These are phyloP conservation scores for Azorinus chamasolen DNA, from an alignment of 2,888 invertebrate species.

Conservation along the genomic window DNA sequence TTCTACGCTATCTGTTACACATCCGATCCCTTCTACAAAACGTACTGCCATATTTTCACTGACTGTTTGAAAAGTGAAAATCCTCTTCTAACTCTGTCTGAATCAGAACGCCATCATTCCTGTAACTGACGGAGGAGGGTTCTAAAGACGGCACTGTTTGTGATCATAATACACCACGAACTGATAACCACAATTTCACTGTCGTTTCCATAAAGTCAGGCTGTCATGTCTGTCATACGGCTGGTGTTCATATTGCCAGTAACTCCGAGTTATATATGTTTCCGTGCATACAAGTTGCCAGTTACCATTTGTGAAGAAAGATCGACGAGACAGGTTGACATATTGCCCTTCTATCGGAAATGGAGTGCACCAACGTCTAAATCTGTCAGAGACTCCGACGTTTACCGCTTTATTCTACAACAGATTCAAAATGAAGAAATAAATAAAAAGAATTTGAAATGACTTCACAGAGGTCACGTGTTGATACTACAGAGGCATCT, in stretches of 20 bases:
- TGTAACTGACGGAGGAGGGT: too few species aligned
- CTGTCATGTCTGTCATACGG: conserved; percentile 62
- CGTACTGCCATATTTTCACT: too few species aligned
- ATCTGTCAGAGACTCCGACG: conserved; percentile 52
- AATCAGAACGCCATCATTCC: too few species aligned
- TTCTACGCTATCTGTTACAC: too few species aligned
- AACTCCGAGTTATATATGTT: conserved; percentile 65
- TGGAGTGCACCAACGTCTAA: conserved; percentile 48
- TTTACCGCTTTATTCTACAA: conserved; percentile 35
- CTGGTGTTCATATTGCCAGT: conserved; percentile 58
- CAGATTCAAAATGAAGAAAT: conserved; percentile 50
- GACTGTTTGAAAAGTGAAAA: too few species aligned
- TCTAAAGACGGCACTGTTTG: conserved; percentile 5
- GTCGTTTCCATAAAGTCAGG: conserved; percentile 42
- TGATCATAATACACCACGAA: conserved; percentile 27
- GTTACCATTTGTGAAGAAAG: conserved; percentile 61
- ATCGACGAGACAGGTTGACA: conserved; percentile 60
- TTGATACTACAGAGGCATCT: too few species aligned
- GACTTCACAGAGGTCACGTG: too few species aligned
- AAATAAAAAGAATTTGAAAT: conserved; percentile 33
- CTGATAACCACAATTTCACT: conserved; percentile 50
- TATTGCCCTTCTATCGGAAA: conserved; percentile 57
- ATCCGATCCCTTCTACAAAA: too few species aligned
- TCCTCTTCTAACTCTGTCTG: too few species aligned
- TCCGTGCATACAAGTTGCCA: conserved; percentile 63